Evolutionary conservation across 30 jellyfish, hydroid and myxozoan genomes (phyloP).

Genomic region (Cassiopea andromeda): DNA sequence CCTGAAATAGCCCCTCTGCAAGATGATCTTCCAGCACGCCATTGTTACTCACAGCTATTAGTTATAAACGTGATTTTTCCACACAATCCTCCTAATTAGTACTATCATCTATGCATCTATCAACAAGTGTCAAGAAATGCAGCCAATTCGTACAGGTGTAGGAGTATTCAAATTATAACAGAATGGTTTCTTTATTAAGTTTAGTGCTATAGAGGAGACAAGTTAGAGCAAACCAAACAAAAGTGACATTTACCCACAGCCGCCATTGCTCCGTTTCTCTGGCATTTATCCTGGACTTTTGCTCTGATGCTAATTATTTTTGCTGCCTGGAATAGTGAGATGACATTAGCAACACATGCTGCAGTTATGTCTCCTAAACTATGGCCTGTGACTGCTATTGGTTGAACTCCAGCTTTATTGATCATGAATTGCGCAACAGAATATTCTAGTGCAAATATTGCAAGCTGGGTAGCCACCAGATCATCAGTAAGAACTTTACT

Average conservation of each 20-base stretch:
- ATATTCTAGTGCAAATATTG: conserved; percentile 52
- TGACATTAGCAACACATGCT: conserved; percentile 49
- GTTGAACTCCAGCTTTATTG: conserved; percentile 13
- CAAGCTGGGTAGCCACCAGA: conserved; percentile 28
- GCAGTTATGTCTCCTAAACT: conserved; percentile 71
- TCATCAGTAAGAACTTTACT: background rate
- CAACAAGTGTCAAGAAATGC: too few species aligned
- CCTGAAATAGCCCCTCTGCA: too few species aligned
- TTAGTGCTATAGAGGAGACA: too few species aligned
- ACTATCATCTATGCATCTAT: too few species aligned
- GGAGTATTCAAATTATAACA: too few species aligned
- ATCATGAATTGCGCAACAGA: conserved; percentile 46
- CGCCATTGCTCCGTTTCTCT: conserved; percentile 41
- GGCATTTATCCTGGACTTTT: conserved; percentile 32
- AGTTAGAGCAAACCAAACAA: too few species aligned
- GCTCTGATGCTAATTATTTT: conserved; percentile 36
- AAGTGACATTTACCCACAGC: conserved; percentile 50
- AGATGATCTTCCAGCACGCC: too few species aligned
- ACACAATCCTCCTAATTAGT: too few species aligned
- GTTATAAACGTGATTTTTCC: too few species aligned
- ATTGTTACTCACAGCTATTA: too few species aligned
- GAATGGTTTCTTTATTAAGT: too few species aligned
- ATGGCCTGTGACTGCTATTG: conserved; percentile 54
- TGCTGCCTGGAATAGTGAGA: conserved; percentile 24
- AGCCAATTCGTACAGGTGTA: too few species aligned